Conservation (phyloP, 1,140 invertebrate genomes). For the Tetraneura akinire region DNA sequence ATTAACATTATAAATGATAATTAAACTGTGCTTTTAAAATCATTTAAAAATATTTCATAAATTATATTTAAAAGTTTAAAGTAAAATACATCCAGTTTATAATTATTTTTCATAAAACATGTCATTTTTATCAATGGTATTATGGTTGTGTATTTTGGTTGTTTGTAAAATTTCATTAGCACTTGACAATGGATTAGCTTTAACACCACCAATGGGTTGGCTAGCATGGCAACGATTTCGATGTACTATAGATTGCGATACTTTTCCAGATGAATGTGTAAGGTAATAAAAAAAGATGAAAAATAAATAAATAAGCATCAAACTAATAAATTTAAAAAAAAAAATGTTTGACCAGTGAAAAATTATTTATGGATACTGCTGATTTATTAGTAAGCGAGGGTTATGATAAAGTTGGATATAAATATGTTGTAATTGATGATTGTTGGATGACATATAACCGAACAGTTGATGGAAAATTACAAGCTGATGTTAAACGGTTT, state of each 20-base stretch:
- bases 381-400: slow-evolving; percentile 65
- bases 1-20: too few relatives aligned
- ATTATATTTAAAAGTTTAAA: too few relatives aligned
- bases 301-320: neutral
- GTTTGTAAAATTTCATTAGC: slow-evolving; percentile 8
- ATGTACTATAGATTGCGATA: slow-evolving; percentile 70
- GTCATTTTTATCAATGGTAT: neutral
- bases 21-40: too few relatives aligned
- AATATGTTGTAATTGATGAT: slow-evolving; percentile 67
- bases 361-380: slow-evolving; percentile 63
- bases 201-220: slow-evolving; percentile 76
- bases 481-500: slow-evolving; percentile 64
- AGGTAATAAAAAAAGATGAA: slow-evolving; percentile 58
- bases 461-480: slow-evolving; percentile 61
- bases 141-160: neutral
- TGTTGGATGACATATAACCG: slow-evolving; percentile 64
- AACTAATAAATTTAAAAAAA: neutral
- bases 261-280: slow-evolving; percentile 71
- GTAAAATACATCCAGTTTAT: too few relatives aligned
- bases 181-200: slow-evolving; percentile 65
- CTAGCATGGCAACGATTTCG: slow-evolving; percentile 74
- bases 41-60: too few relatives aligned
- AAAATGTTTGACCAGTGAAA: slow-evolving; percentile 60
- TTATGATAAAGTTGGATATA: slow-evolving; percentile 64
- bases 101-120: neutral